Evolutionary conservation across 2,797 vertebrate genomes (phyloP), one percentile per base, ranked within the genome.

Genomic region (Poeciliopsis infans): DNA sequence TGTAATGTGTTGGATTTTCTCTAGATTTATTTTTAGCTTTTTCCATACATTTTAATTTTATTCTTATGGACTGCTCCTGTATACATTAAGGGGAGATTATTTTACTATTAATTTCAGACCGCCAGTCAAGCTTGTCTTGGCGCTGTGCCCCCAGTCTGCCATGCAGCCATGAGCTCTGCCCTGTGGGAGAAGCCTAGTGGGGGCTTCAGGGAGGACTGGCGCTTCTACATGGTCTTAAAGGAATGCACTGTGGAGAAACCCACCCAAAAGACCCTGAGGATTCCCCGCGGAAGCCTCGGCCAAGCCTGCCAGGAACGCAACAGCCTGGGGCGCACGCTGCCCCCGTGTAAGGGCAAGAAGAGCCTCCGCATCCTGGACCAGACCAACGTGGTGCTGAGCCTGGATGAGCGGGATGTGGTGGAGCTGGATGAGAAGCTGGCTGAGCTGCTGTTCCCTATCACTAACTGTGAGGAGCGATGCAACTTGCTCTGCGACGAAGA

Each of bases 371-470:
- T 99, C 84, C 91, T 99, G 90, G 98, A 99, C 91, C 98, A 98
- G 84, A 97, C 97, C 75, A 97, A 99, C 0, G 96, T 97, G 20
- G 90, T 98, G 79, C 93, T 98, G 72, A 96, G 97, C 82, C 95
- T 99, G 86, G 98, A 99, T 1, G 98, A 99, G 87, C 97, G 98
- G 77, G 98, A 99, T 4, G 95, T 97, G 69, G 87, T 96, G 85
- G 98, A 99, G 94, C 96, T 99, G 84, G 97, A 96, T 5, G 97
- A 98, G 88, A 98, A 98, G 79, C 92, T 97, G 82, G 97, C 98
- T 0, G 98, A 99, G 92, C 90, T 99, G 85, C 96, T 99, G 53
- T 95, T 99, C 91, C 98, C 98, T n/a, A 98, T 99, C 85, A 99
- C 97, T 90, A 99, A 98, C 93, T 98, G 97, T 71, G 98, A 99